Conservation (phyloP, 2,113 vertebrate genomes). For the Dicaeum eximium region DNA sequence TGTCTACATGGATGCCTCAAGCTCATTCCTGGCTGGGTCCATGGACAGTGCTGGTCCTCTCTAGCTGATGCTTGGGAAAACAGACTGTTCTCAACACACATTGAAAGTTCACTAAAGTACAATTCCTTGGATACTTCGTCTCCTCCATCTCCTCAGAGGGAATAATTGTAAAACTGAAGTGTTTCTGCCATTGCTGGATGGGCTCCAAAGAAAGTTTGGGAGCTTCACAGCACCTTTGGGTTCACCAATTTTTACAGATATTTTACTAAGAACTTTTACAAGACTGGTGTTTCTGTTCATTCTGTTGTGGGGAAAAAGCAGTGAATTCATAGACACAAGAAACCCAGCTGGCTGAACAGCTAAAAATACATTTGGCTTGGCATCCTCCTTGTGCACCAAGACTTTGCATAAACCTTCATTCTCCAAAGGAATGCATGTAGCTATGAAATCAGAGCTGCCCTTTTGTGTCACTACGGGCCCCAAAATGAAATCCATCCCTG, state of each 20-base stretch:
- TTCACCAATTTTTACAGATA: conserved; percentile 2
- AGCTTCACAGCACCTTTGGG: conserved; percentile 9
- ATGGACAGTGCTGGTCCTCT: neutral
- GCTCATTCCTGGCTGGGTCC: neutral
- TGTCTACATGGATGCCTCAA: neutral
- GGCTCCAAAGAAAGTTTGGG: neutral
- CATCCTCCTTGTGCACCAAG: conserved; percentile 40
- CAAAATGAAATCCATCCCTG: conserved; percentile 37
- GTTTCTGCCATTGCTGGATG: neutral
- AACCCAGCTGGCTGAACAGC: conserved; percentile 39
- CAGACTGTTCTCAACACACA: neutral
- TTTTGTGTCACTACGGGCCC: conserved; percentile 20
- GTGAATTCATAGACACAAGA: conserved; percentile 11
- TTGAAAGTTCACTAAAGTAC: neutral
- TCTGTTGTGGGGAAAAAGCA: neutral
- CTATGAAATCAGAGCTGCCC: conserved; percentile 52
- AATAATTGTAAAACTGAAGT: neutral
- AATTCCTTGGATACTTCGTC: neutral
- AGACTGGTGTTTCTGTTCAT: conserved; percentile 21
- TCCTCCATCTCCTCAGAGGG: neutral
- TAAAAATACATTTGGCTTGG: conserved; percentile 64
- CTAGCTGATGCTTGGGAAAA: neutral
- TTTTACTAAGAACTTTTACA: conserved; percentile 7
- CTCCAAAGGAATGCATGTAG: neutral
- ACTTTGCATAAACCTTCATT: conserved; percentile 35